These are phyloP conservation scores for Atta colombica DNA, from an alignment of 1,140 invertebrate genomes.

Conservation along the genomic window DNA sequence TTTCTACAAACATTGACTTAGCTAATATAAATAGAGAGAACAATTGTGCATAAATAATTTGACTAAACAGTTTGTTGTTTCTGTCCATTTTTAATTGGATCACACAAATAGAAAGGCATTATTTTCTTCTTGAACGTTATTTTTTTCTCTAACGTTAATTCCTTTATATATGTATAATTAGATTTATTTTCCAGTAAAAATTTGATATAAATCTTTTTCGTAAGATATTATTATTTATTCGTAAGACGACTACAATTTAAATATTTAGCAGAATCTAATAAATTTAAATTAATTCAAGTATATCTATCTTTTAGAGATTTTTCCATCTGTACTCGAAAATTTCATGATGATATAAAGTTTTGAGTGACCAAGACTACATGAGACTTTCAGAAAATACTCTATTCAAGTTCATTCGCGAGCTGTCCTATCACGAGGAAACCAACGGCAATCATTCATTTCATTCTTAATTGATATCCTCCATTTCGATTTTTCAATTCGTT, in stretches of 20 bases:
- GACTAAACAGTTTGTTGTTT: slow-evolving; percentile 44
- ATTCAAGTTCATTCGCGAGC: slow-evolving; percentile 67
- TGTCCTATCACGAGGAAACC: slow-evolving; percentile 80
- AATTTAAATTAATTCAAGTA: slow-evolving; percentile 25
- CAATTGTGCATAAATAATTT: slow-evolving; percentile 43
- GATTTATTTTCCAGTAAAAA: background rate
- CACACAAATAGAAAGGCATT: background rate
- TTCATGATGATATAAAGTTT: slow-evolving; percentile 39
- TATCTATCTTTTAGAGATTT: slow-evolving; percentile 7
- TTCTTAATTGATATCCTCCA: slow-evolving; percentile 59
- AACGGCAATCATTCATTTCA: slow-evolving; percentile 79
- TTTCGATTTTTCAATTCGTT: background rate
- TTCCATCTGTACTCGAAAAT: slow-evolving; percentile 13
- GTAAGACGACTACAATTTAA: background rate
- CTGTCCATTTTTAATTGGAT: slow-evolving; percentile 14
- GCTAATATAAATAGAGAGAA: slow-evolving; percentile 67
- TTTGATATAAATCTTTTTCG: background rate
- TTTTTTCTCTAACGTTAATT: background rate
- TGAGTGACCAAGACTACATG: slow-evolving; percentile 41
- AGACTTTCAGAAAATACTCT: slow-evolving; percentile 53
- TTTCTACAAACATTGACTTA: slow-evolving; percentile 72
- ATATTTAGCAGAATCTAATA: slow-evolving; percentile 10
- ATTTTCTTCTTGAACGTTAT: background rate
- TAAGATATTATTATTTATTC: background rate
- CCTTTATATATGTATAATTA: background rate